A percentile compares a stretch with the other conserved stretches of the same genome.
Evolutionary conservation across 2,888 invertebrate genomes (phyloP).

Genomic region (Coelopa pilipes): DNA sequence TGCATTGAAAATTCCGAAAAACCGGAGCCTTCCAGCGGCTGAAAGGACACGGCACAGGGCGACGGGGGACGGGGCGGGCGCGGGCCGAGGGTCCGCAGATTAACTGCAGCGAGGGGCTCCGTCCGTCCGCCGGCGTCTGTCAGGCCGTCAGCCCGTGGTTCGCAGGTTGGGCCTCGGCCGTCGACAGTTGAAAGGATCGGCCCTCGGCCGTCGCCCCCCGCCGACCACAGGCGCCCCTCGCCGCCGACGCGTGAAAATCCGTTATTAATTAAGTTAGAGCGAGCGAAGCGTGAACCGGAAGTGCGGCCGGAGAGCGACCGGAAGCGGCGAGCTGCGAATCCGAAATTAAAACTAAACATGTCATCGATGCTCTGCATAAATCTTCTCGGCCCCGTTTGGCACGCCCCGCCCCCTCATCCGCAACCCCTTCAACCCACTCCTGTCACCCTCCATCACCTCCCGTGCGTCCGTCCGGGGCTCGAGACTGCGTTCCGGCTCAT

Average conservation of each 20-base stretch:
- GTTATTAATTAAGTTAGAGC: slow-evolving; percentile 32
- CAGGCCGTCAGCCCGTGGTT: too few relatives aligned
- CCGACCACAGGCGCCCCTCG: neutral
- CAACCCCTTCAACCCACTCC: neutral
- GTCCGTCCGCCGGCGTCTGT: too few relatives aligned
- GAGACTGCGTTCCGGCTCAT: slow-evolving; percentile 38
- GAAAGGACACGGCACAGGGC: neutral
- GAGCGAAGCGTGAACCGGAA: slow-evolving; percentile 14
- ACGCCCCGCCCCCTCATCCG: neutral
- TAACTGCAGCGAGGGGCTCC: neutral
- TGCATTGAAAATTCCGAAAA: neutral
- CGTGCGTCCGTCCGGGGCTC: neutral
- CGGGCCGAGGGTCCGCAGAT: neutral
- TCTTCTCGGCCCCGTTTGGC: neutral
- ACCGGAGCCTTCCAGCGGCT: slow-evolving; percentile 2
- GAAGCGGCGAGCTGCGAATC: neutral
- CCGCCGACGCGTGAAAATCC: too few relatives aligned
- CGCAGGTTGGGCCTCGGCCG: too few relatives aligned
- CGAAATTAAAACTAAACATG: slow-evolving; percentile 25
- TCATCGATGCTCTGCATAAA: slow-evolving; percentile 14
- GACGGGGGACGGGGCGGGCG: too few relatives aligned
- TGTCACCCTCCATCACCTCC: too few relatives aligned
- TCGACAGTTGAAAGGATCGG: neutral
- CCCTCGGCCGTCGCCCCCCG: neutral
- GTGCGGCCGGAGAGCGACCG: slow-evolving; percentile 1